phyloP scores from a whole-genome alignment of 2,888 invertebrate genomes.

The Cephus pulcher region DNA sequence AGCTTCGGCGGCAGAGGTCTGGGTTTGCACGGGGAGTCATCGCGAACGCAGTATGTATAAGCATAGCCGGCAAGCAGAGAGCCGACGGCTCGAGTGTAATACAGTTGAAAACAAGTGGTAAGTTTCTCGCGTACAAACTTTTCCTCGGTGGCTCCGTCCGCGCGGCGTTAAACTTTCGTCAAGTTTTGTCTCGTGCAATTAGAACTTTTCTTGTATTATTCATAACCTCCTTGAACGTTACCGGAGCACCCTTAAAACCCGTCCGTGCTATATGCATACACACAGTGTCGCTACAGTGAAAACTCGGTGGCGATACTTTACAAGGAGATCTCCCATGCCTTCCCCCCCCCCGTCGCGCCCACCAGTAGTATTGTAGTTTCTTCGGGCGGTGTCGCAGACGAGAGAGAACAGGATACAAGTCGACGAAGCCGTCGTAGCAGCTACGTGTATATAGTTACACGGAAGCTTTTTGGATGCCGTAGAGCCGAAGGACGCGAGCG shows the following conservation, averaged over 20 bases:
- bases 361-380: neutral
- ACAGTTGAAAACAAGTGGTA: neutral
- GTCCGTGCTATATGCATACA: neutral
- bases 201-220: slow-evolving; percentile 64
- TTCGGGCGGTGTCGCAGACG: neutral
- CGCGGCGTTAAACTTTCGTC: slow-evolving; percentile 5
- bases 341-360: too few relatives aligned
- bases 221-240: slow-evolving; percentile 47
- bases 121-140: neutral
- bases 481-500: neutral
- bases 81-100: neutral
- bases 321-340: neutral
- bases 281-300: neutral
- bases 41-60: neutral
- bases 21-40: neutral
- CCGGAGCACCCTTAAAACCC: neutral
- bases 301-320: neutral
- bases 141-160: neutral
- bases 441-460: neutral
- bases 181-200: slow-evolving; percentile 64
- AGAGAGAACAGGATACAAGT: slow-evolving; percentile 25
- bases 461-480: neutral
- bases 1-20: neutral
- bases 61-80: neutral
- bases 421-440: slow-evolving; percentile 29